Percentiles rank a stretch among this genome's conserved stretches.
These are phyloP conservation scores for Agrochola litura DNA, from an alignment of 2,888 invertebrate genomes.

Conservation along the genomic window DNA sequence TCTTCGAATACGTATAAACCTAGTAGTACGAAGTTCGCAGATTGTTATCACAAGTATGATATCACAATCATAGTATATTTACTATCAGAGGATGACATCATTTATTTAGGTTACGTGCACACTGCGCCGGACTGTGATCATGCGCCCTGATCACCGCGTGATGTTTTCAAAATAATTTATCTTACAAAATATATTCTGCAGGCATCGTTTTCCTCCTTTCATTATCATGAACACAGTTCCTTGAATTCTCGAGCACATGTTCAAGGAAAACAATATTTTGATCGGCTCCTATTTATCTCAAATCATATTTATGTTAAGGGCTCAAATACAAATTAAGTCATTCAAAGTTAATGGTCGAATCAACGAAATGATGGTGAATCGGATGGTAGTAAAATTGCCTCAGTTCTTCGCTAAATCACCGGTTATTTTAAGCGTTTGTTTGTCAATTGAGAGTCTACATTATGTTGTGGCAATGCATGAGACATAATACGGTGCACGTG, in stretches of 20 bases:
- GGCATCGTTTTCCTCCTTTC: conserved; percentile 12
- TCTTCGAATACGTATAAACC: conserved; percentile 14
- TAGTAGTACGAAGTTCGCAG: conserved; percentile 46
- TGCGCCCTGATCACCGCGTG: conserved; percentile 33
- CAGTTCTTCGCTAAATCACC: conserved; percentile 37
- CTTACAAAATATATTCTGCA: conserved; percentile 4
- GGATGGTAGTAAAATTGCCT: conserved; percentile 41
- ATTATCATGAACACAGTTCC: conserved; percentile 12
- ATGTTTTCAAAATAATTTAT: conserved; percentile 45
- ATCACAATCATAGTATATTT: conserved; percentile 63
- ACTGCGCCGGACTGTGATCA: conserved; percentile 48
- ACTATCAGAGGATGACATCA: conserved; percentile 67
- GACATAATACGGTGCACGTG: conserved; percentile 50
- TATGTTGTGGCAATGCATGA: conserved; percentile 41
- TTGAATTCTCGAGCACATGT: not conserved
- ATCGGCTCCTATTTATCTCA: conserved; percentile 6
- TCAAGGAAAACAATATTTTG: not conserved
- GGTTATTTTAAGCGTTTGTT: conserved; percentile 56
- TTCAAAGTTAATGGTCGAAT: conserved; percentile 38
- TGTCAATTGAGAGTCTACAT: conserved; percentile 45
- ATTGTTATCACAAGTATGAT: conserved; percentile 64
- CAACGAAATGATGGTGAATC: conserved; percentile 31
- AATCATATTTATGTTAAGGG: conserved; percentile 17
- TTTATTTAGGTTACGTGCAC: conserved; percentile 59
- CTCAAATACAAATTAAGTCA: conserved; percentile 32